Evolutionary conservation across 2,797 vertebrate species (phyloP).

Genomic region (Schizopygopsis pylzovi): DNA sequence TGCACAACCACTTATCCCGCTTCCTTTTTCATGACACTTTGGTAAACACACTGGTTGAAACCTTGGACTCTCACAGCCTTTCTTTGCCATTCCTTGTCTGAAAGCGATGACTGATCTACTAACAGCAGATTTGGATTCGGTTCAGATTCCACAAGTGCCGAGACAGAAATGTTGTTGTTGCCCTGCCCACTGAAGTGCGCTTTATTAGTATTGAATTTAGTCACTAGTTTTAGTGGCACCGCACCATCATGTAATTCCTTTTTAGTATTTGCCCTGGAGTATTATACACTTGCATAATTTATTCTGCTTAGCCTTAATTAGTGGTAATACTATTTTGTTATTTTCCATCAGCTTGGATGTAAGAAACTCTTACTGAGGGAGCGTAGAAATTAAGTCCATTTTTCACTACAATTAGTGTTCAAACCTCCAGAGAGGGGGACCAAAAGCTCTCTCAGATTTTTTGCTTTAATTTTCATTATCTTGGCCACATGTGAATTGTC

Average conservation of each 20-base stretch:
- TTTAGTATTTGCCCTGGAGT: constrained; percentile 66
- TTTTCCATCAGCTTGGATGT: constrained; percentile 68
- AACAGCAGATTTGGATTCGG: background rate
- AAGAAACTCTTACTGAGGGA: constrained; percentile 64
- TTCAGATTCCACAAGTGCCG: background rate
- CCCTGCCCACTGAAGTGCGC: constrained; percentile 10
- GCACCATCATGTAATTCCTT: constrained; percentile 48
- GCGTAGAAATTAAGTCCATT: constrained; percentile 64
- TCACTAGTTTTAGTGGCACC: constrained; percentile 36
- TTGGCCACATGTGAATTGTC: constrained; percentile 66
- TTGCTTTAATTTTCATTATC: constrained; percentile 66
- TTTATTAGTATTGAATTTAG: constrained; percentile 46
- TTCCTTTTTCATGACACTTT: background rate
- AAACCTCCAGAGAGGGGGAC: constrained; percentile 64
- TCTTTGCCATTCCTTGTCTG: background rate
- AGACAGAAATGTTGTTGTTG: constrained; percentile 10
- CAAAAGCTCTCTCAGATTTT: constrained; percentile 53
- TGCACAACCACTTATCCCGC: constrained; percentile 5
- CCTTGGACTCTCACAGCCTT: background rate
- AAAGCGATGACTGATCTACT: background rate
- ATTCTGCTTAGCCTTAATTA: constrained; percentile 76
- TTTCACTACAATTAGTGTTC: constrained; percentile 63
- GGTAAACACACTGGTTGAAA: background rate
- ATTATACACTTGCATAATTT: constrained; percentile 69
- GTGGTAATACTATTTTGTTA: constrained; percentile 70